Conservation (phyloP, 2,797 vertebrate species). For the Jordanella pulchra region DNA sequence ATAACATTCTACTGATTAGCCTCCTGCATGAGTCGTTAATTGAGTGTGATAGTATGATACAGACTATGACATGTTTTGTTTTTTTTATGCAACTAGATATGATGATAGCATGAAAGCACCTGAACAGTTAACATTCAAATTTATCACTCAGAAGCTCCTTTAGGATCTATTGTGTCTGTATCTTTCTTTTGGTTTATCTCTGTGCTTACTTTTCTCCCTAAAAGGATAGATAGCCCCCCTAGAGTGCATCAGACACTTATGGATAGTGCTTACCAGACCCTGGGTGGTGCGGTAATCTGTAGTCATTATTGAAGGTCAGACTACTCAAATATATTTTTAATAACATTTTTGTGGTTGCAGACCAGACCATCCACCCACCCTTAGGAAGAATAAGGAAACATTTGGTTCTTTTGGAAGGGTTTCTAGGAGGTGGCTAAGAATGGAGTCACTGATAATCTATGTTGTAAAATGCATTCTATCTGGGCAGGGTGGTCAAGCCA, state of each 20-base stretch:
- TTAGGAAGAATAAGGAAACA: neutral
- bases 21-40: conserved; percentile 24
- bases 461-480: too few relatives aligned
- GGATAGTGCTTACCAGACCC: conserved; percentile 60
- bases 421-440: neutral
- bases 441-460: neutral
- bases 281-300: conserved; percentile 66
- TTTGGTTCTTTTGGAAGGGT: neutral
- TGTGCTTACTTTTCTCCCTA: conserved; percentile 43
- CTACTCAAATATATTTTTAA: conserved; percentile 68
- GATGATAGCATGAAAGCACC: neutral
- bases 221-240: conserved; percentile 53
- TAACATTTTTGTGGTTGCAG: conserved; percentile 56
- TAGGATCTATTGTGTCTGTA: conserved; percentile 13
- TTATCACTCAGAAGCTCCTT: neutral
- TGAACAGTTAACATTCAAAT: conserved; percentile 4
- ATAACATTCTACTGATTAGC: conserved; percentile 9
- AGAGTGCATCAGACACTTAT: conserved; percentile 29
- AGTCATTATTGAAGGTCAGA: conserved; percentile 60
- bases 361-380: neutral
- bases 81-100: conserved; percentile 10
- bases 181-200: conserved; percentile 33
- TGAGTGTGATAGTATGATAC: conserved; percentile 26
- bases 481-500: neutral
- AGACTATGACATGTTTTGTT: conserved; percentile 12